A percentile compares a stretch with the other conserved stretches of the same genome.
Conservation (phyloP, 2,113 vertebrate species). For the Heteronetta atricapilla region DNA sequence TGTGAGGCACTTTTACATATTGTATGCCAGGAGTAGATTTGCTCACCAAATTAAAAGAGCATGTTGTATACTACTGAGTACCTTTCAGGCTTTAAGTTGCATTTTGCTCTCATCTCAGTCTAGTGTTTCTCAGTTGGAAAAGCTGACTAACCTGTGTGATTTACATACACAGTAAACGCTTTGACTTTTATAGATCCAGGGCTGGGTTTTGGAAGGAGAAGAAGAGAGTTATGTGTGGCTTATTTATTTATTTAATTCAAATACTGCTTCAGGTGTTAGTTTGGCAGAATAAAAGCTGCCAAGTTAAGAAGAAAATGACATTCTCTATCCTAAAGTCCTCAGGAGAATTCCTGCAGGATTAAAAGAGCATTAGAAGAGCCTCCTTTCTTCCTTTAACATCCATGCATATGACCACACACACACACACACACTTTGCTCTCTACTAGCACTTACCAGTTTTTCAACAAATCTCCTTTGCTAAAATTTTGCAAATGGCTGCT, state of each 20-base stretch:
- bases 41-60: not conserved
- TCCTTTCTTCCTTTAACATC: not conserved
- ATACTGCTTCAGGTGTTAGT: not conserved
- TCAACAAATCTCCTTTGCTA: not conserved
- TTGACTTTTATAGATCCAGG: not conserved
- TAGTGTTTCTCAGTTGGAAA: conserved; percentile 24
- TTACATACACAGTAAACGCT: not conserved
- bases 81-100: not conserved
- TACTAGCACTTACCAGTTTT: not conserved
- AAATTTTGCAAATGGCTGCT: not conserved
- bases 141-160: not conserved
- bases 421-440: not conserved
- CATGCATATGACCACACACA: not conserved
- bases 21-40: not conserved
- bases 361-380: not conserved
- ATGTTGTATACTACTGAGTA: not conserved
- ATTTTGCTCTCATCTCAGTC: not conserved
- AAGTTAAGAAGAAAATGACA: not conserved
- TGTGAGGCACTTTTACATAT: not conserved
- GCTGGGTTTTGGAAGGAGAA: not conserved
- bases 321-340: not conserved
- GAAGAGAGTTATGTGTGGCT: not conserved
- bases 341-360: not conserved
- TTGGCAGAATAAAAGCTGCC: not conserved
- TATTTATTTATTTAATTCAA: not conserved